Base-by-base conservation (phyloP, 2,113 vertebrate species). In the Arvicanthis niloticus region DNA sequence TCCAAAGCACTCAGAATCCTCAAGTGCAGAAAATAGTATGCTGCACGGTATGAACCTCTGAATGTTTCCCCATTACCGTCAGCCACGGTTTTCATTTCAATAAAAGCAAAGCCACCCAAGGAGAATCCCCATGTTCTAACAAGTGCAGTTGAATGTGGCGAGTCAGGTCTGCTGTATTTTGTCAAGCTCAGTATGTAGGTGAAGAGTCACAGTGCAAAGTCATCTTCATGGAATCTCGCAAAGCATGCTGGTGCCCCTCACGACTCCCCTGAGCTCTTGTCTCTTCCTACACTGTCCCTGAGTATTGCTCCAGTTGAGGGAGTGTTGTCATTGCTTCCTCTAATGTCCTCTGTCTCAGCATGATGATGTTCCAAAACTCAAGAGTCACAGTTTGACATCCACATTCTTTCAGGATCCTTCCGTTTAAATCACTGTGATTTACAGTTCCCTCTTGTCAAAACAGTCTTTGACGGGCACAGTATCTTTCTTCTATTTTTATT, bases 1-100 rank as follows among this genome's bases (percentile, higher is more conserved):
- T 98, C 81, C 87, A 95, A 97, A 97, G 87, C 89, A 97, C 95
- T 97, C 81, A 95, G 68, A 93, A 97, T 91, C 80, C 85, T 97
- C 92, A 84, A 95, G 82, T 82, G 90, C 56, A 94, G 85, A 96
- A 91, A 96, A 94, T 40, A 97, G 80, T 70, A 94, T n/a, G 81
- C 88, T 73, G 56, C 22, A 72, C 85, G 56, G 89, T 86, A 93
- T 88, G 90, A 93, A 95, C 94, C 88, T 90, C 89, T 73, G 56
- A 7, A 24, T 68, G 94, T 86, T 86, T 58, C 90, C 80, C 96
- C 93, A 34, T 94, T 45, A 93, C 85, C 6, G 0, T 60, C 88
- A 92, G 96, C 93, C 96, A 97, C 73, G 34, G 40, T 91, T 97
- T 97, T 94, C 87, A 93, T 85, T 97, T 94, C 88, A 94, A 84